These are phyloP conservation scores for Platalea minor DNA, from an alignment of 2,797 vertebrate genomes.

Conservation along the genomic window DNA sequence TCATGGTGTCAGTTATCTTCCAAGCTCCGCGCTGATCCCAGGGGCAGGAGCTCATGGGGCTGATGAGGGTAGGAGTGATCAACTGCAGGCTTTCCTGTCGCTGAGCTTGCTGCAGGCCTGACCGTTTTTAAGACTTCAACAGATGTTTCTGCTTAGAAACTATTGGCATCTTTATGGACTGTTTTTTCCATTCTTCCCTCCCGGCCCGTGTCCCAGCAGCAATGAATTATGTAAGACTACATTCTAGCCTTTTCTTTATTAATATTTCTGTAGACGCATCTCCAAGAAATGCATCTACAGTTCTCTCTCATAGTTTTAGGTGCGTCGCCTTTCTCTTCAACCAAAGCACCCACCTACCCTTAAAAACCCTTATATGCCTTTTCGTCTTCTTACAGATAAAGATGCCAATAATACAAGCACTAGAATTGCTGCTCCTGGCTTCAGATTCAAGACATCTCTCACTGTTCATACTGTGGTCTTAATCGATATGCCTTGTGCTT, in stretches of 20 bases:
- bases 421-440: neutral
- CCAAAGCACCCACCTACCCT: neutral
- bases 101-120: slow-evolving; percentile 76
- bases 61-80: slow-evolving; percentile 68
- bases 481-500: neutral
- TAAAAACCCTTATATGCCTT: neutral
- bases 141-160: slow-evolving; percentile 83
- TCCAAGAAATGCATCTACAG: slow-evolving; percentile 15
- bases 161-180: slow-evolving; percentile 82
- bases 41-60: slow-evolving; percentile 44
- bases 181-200: slow-evolving; percentile 82
- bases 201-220: slow-evolving; percentile 72
- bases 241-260: slow-evolving; percentile 73
- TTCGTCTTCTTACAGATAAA: neutral
- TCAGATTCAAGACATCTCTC: neutral
- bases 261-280: slow-evolving; percentile 61
- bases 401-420: neutral
- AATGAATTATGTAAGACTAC: slow-evolving; percentile 75
- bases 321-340: neutral
- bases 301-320: slow-evolving; percentile 11
- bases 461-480: neutral
- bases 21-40: slow-evolving; percentile 54
- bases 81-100: slow-evolving; percentile 75
- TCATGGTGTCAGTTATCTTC: slow-evolving; percentile 68
- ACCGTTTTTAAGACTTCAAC: slow-evolving; percentile 71